phyloP scores from a whole-genome alignment of 2,113 vertebrate genomes.

The Dromas ardeola region DNA sequence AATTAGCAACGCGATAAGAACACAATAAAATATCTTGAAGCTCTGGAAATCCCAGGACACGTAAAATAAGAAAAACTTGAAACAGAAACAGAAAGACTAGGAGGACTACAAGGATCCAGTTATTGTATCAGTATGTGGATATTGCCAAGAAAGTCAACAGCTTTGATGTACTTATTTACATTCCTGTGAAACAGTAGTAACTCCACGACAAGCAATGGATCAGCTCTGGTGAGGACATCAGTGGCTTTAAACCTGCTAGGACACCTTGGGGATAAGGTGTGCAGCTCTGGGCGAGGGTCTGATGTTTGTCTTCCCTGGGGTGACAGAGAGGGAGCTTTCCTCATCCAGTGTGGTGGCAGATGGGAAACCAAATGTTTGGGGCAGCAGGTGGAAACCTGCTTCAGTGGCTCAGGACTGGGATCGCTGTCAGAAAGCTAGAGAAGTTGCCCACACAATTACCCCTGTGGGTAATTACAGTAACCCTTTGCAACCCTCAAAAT shows the following conservation, averaged over 20 bases:
- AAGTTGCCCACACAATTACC: not conserved
- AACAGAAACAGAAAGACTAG: not conserved
- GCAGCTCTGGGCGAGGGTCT: not conserved
- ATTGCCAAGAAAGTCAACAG: not conserved
- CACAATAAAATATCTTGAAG: not conserved
- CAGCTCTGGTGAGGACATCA: rapidly evolving
- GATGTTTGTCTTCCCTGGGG: not conserved
- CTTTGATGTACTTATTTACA: not conserved
- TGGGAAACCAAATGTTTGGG: not conserved
- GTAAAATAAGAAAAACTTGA: not conserved
- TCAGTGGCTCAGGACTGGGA: not conserved
- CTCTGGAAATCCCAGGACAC: not conserved
- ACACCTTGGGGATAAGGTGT: not conserved
- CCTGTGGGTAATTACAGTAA: not conserved
- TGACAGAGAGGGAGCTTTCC: not conserved
- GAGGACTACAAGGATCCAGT: not conserved
- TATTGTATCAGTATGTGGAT: not conserved
- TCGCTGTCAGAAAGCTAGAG: not conserved
- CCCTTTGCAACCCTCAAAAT: not conserved
- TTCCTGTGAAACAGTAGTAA: not conserved
- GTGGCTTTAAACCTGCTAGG: not conserved
- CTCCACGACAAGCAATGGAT: not conserved
- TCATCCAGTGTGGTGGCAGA: not conserved
- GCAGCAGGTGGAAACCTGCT: not conserved
- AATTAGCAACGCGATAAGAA: not conserved